phyloP scores from a whole-genome alignment of 2,113 vertebrate genomes.

The Bufo gargarizans region DNA sequence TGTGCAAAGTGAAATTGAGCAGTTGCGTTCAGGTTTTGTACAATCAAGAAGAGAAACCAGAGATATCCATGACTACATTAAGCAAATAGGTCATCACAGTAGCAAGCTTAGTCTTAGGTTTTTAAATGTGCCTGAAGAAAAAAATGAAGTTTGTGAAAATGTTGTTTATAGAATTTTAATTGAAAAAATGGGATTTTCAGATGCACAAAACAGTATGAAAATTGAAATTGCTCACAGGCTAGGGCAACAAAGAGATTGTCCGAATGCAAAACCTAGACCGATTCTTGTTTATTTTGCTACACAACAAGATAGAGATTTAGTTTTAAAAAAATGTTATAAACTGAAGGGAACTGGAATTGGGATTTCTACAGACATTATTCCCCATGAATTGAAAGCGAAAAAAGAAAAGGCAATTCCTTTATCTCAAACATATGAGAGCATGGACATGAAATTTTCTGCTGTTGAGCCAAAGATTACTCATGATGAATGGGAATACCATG shows the following conservation, averaged over 20 bases:
- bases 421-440: slow-evolving; percentile 97
- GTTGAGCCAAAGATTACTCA: slow-evolving; percentile 81
- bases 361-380: slow-evolving; percentile 90
- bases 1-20: slow-evolving; percentile 96
- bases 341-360: slow-evolving; percentile 95
- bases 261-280: slow-evolving; percentile 92
- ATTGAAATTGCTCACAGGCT: slow-evolving; percentile 94
- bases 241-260: slow-evolving; percentile 93
- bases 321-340: slow-evolving; percentile 98
- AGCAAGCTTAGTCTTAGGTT: slow-evolving; percentile 91
- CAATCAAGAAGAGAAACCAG: slow-evolving; percentile 95
- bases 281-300: slow-evolving; percentile 94
- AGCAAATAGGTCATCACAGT: slow-evolving; percentile 87
- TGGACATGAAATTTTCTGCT: slow-evolving; percentile 88
- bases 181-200: slow-evolving; percentile 93
- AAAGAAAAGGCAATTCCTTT: slow-evolving; percentile 87
- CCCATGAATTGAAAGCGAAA: slow-evolving; percentile 85
- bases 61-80: slow-evolving; percentile 98
- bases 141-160: slow-evolving; percentile 82
- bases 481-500: slow-evolving; percentile 87
- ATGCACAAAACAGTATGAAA: slow-evolving; percentile 85
- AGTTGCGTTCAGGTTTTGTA: slow-evolving; percentile 92
- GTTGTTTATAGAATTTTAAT: slow-evolving; percentile 87
- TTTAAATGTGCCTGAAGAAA: slow-evolving; percentile 93
- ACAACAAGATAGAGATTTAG: slow-evolving; percentile 89